Conservation (phyloP, 2,113 vertebrate genomes). For the Chunga burmeisteri region DNA sequence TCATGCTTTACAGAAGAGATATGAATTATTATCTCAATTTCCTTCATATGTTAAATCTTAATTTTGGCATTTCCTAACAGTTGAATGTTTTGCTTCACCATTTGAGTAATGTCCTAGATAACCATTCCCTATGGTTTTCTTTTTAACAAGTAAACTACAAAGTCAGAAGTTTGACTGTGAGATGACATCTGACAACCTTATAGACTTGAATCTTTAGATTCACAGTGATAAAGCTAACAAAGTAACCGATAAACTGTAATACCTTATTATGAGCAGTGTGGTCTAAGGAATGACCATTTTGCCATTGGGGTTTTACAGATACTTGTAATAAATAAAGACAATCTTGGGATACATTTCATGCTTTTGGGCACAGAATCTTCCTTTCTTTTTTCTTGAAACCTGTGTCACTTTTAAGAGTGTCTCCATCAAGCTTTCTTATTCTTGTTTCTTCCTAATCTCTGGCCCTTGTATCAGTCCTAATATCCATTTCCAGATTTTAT, state of each 20-base stretch:
- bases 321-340: neutral
- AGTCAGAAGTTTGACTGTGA: neutral
- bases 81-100: neutral
- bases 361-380: neutral
- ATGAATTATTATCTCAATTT: neutral
- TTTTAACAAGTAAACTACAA: neutral
- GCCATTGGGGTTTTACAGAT: neutral
- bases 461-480: neutral
- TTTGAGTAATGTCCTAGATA: neutral
- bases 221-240: neutral
- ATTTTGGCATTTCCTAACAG: neutral
- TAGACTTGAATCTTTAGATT: neutral
- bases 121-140: neutral
- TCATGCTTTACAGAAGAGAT: neutral
- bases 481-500: neutral
- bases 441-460: neutral
- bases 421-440: neutral
- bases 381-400: neutral
- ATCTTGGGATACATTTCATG: neutral
- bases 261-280: neutral
- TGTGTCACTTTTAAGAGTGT: neutral
- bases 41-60: constrained; percentile 5
- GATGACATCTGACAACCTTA: neutral
- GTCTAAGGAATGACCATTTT: neutral
- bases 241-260: neutral